These are phyloP conservation scores for Takifugu rubripes DNA, from an alignment of 2,797 vertebrate species.

Conservation along the genomic window DNA sequence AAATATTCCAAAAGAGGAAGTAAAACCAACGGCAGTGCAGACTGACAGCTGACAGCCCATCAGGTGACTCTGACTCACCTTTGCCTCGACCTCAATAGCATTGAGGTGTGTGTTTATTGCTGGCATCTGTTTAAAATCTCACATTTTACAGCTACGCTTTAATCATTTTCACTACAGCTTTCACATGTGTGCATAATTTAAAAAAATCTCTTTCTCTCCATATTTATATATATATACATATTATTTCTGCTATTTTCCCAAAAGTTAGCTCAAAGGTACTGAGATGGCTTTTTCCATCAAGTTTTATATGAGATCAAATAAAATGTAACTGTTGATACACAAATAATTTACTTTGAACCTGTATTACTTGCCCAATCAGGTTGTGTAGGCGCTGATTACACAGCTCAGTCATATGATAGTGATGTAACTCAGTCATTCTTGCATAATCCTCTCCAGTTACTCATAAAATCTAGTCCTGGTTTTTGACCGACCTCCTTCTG, in stretches of 20 bases:
- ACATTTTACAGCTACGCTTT: neutral
- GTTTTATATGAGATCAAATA: neutral
- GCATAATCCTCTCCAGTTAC: neutral
- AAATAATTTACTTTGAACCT: neutral
- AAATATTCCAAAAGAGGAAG: neutral
- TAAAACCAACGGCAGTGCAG: neutral
- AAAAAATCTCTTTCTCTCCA: too few relatives aligned
- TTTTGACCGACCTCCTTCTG: conserved; percentile 1
- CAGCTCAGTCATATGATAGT: conserved; percentile 45
- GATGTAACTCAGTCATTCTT: conserved; percentile 11
- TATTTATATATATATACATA: too few relatives aligned
- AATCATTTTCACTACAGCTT: too few relatives aligned
- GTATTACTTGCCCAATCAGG: neutral
- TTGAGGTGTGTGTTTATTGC: neutral
- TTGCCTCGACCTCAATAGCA: neutral
- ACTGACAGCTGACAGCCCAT: neutral
- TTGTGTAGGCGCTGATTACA: neutral
- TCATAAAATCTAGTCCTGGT: conserved; percentile 26
- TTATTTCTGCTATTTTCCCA: too few relatives aligned
- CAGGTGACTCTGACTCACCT: neutral
- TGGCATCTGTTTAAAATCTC: neutral
- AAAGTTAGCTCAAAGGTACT: neutral
- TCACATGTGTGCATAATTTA: too few relatives aligned
- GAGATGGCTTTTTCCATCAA: neutral
- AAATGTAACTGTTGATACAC: too few relatives aligned